Evolutionary conservation across 2,888 invertebrate species (phyloP).

Genomic region (Pandemis heparana): DNA sequence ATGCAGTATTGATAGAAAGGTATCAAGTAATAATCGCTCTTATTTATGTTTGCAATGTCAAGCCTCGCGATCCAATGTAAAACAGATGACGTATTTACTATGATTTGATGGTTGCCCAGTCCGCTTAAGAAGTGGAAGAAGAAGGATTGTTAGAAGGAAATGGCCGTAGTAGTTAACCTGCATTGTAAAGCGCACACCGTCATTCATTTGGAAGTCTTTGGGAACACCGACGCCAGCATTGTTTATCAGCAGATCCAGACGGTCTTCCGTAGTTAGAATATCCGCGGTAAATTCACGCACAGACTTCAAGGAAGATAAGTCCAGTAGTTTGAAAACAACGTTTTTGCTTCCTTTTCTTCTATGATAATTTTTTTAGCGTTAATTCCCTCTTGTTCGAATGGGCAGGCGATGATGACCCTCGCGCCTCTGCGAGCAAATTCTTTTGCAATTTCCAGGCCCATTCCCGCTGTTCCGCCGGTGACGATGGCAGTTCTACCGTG

Average conservation of each 20-base stretch:
- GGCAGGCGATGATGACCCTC: slow-evolving; percentile 75
- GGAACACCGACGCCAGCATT: slow-evolving; percentile 93
- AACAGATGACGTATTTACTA: slow-evolving; percentile 91
- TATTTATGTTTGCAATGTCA: slow-evolving; percentile 89
- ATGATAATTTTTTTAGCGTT: slow-evolving; percentile 86
- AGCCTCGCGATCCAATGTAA: slow-evolving; percentile 89
- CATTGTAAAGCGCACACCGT: slow-evolving; percentile 95
- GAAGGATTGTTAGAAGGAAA: slow-evolving; percentile 94
- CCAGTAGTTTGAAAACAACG: slow-evolving; percentile 89
- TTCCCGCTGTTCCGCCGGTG: slow-evolving; percentile 76
- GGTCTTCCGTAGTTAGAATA: slow-evolving; percentile 88
- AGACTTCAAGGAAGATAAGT: slow-evolving; percentile 90
- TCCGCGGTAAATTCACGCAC: slow-evolving; percentile 92
- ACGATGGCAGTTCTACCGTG: slow-evolving; percentile 73
- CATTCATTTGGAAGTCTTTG: slow-evolving; percentile 87
- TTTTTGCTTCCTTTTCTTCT: slow-evolving; percentile 88
- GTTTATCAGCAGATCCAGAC: slow-evolving; percentile 93
- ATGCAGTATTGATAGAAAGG: slow-evolving; percentile 83
- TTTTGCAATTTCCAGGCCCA: slow-evolving; percentile 73
- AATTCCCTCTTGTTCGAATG: slow-evolving; percentile 70
- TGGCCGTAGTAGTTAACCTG: slow-evolving; percentile 97
- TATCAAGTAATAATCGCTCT: slow-evolving; percentile 82
- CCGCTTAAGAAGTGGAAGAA: slow-evolving; percentile 91
- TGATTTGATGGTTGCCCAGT: slow-evolving; percentile 83
- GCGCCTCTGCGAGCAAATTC: slow-evolving; percentile 77